Evolutionary conservation across 2,797 vertebrate genomes (phyloP).

Genomic region (Natrix natrix): DNA sequence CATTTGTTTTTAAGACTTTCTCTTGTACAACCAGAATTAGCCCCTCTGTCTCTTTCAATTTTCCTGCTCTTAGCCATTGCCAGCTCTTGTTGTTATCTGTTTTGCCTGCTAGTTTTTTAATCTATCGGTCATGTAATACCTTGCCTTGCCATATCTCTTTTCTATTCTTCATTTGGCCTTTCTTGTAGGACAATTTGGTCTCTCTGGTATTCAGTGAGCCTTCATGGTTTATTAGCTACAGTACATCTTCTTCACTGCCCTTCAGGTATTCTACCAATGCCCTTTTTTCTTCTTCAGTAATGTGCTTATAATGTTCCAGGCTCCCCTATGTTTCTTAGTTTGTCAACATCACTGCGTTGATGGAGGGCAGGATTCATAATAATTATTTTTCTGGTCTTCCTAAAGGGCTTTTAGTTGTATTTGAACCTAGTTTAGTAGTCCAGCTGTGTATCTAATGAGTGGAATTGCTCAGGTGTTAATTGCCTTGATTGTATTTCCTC

Average conservation of each 20-base stretch:
- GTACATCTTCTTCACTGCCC: background rate
- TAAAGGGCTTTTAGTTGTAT: background rate
- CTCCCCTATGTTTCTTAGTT: background rate
- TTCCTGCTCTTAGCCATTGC: background rate
- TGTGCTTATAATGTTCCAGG: background rate
- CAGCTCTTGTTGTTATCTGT: background rate
- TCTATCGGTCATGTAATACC: background rate
- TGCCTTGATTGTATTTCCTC: background rate
- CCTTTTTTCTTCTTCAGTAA: background rate
- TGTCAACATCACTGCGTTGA: background rate
- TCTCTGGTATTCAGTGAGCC: background rate
- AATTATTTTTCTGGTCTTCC: background rate
- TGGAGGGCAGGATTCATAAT: background rate
- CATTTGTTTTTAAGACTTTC: background rate
- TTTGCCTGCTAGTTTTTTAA: background rate
- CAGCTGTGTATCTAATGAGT: background rate
- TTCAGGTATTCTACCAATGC: background rate
- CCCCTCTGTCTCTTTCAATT: background rate
- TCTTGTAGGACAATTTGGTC: background rate
- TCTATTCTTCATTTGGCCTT: background rate
- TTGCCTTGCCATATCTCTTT: background rate
- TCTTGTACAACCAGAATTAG: background rate
- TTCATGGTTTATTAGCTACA: background rate
- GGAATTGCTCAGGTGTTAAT: background rate
- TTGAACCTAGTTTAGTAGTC: background rate